These are phyloP conservation scores for Urosaurus nigricauda DNA, from an alignment of 2,797 vertebrate species.

Conservation along the genomic window DNA sequence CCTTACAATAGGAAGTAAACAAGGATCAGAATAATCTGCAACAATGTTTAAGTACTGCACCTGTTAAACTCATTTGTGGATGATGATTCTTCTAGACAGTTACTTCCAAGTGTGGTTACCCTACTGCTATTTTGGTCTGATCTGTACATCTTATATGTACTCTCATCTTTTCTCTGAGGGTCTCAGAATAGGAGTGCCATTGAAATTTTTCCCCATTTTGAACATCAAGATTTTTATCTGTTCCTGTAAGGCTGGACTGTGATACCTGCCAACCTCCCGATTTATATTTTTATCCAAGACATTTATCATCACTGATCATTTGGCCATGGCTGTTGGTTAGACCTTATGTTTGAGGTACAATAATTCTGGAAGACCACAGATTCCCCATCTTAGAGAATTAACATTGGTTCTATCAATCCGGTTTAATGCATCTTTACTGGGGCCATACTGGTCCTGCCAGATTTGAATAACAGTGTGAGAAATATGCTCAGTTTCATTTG, in stretches of 20 bases:
- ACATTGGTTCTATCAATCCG: neutral
- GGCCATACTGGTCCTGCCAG: neutral
- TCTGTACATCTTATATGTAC: neutral
- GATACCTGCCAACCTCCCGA: neutral
- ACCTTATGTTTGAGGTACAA: neutral
- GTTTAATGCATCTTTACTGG: neutral
- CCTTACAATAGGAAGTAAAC: neutral
- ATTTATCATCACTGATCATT: neutral
- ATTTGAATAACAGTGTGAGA: neutral
- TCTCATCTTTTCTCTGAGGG: neutral
- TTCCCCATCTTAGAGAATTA: neutral
- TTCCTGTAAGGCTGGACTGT: neutral
- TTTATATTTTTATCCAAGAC: neutral
- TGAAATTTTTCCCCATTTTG: neutral
- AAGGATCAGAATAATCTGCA: neutral
- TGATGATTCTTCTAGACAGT: neutral
- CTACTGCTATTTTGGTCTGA: neutral
- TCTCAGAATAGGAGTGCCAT: neutral
- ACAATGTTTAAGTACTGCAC: neutral
- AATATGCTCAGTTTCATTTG: neutral
- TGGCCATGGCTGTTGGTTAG: neutral
- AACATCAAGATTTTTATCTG: neutral
- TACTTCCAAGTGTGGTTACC: neutral
- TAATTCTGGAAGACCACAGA: neutral
- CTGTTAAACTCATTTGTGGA: slow-evolving; percentile 1